phyloP scores from a whole-genome alignment of 2,888 invertebrate species.

The Drosophila multiciliata region DNA sequence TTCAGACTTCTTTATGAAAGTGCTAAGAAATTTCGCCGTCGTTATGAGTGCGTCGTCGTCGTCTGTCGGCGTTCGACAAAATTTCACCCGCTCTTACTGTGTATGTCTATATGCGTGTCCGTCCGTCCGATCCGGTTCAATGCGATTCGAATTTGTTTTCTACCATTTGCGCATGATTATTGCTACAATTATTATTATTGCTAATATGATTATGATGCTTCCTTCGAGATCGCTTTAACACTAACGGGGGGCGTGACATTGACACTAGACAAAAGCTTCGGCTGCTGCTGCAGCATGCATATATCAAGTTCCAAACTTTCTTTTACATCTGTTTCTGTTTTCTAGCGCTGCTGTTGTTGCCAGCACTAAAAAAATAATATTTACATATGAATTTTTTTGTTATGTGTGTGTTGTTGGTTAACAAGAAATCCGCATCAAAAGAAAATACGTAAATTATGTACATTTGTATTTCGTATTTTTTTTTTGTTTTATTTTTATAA shows the following conservation, averaged over 20 bases:
- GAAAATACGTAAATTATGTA: conserved; percentile 55
- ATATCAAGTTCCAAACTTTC: conserved; percentile 60
- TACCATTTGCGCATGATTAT: conserved; percentile 67
- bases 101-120: conserved; percentile 21
- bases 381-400: conserved; percentile 17
- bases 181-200: conserved; percentile 52
- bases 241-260: conserved; percentile 66
- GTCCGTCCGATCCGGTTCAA: conserved; percentile 14
- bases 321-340: conserved; percentile 51
- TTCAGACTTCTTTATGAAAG: conserved; percentile 58
- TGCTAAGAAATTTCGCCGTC: conserved; percentile 72
- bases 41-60: conserved; percentile 38
- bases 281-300: conserved; percentile 12
- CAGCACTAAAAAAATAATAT: conserved; percentile 23
- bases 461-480: conserved; percentile 4
- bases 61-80: conserved; percentile 44
- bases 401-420: conserved; percentile 1
- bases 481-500: conserved; percentile 22
- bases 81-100: conserved; percentile 60
- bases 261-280: conserved; percentile 56
- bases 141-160: conserved; percentile 57
- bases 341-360: conserved; percentile 11
- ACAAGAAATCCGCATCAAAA: conserved; percentile 51
- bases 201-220: conserved; percentile 41
- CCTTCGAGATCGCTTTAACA: conserved; percentile 62